phyloP scores from a whole-genome alignment of 2,888 invertebrate species.

The Yponomeuta malinellus region DNA sequence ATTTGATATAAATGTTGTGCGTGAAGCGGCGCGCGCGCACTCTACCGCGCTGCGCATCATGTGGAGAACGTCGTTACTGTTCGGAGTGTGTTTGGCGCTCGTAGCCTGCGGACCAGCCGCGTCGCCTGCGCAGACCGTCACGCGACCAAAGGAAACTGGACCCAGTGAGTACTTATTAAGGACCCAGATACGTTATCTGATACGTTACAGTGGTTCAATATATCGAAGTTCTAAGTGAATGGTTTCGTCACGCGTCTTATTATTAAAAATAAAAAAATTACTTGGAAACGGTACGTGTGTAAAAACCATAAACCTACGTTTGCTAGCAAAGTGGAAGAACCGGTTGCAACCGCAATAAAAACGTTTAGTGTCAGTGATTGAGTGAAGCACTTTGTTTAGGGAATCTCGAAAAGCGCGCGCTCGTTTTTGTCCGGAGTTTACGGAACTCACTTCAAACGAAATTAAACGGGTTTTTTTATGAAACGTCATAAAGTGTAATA shows the following conservation, averaged over 20 bases:
- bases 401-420: not conserved
- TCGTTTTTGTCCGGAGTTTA: not conserved
- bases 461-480: not conserved
- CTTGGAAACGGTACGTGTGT: not conserved
- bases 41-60: constrained; percentile 19
- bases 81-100: constrained; percentile 26
- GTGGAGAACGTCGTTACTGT: constrained; percentile 33
- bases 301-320: not conserved
- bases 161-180: not conserved
- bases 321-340: not conserved
- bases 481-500: not conserved
- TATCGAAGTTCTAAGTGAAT: not conserved
- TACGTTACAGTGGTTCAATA: not conserved
- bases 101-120: constrained; percentile 23
- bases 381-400: not conserved
- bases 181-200: not conserved
- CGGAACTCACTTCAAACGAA: not conserved
- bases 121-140: not conserved
- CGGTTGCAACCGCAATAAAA: not conserved
- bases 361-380: not conserved
- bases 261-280: not conserved
- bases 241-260: not conserved
- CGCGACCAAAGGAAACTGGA: constrained; percentile 19
- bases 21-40: constrained; percentile 16
- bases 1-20: not conserved